A percentile compares a stretch with the other conserved stretches of the same genome.
Evolutionary conservation across 2,888 invertebrate species (phyloP).

Genomic region (Isotomurus palustris): DNA sequence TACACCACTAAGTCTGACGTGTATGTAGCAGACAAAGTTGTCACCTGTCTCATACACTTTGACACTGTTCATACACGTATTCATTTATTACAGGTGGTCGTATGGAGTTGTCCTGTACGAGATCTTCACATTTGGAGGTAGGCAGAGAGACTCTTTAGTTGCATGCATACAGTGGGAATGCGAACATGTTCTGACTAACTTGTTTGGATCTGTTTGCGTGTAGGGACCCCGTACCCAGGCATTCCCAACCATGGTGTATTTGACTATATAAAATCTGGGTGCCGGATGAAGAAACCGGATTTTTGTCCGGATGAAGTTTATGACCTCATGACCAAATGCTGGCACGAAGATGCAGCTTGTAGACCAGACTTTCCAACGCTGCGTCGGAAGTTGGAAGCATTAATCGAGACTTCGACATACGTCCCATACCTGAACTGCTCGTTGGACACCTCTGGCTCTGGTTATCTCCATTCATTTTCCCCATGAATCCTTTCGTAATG

Average conservation of each 20-base stretch:
- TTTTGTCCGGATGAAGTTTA: conserved; percentile 37
- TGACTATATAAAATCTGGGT: conserved; percentile 34
- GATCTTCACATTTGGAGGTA: conserved; percentile 41
- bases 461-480: too few species aligned
- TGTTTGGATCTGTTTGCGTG: not conserved
- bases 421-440: conserved; percentile 34
- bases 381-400: conserved; percentile 30
- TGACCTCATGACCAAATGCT: conserved; percentile 37
- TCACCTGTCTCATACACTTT: not conserved
- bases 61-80: not conserved
- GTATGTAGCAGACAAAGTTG: conserved; percentile 29
- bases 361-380: conserved; percentile 38
- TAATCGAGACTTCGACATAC: conserved; percentile 34
- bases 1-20: conserved; percentile 45
- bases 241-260: conserved; percentile 32
- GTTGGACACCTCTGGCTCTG: too few species aligned
- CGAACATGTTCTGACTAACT: not conserved
- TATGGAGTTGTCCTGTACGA: conserved; percentile 41
- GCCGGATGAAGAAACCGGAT: conserved; percentile 38
- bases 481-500: too few species aligned
- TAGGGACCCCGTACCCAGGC: conserved; percentile 26
- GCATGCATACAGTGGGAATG: not conserved
- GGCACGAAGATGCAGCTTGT: conserved; percentile 31
- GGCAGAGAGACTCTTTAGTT: not conserved
- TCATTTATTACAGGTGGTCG: conserved; percentile 24